A percentile compares a stretch with the other conserved stretches of the same genome.
Evolutionary conservation across 2,888 invertebrate genomes (phyloP).

Genomic region (Baronia brevicornis): DNA sequence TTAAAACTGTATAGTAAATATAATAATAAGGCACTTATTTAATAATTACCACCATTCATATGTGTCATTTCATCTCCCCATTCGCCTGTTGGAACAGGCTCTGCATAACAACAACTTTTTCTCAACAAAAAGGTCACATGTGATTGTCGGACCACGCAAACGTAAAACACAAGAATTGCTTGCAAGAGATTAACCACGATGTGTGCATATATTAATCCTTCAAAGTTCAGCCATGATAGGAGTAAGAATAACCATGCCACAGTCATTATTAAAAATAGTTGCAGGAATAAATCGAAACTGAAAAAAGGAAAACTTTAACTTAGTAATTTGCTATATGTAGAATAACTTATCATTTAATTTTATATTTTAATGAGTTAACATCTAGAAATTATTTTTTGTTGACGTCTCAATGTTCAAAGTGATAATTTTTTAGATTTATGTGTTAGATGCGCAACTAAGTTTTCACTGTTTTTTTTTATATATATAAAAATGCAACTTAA

Average conservation of each 20-base stretch:
- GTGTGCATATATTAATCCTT: conserved; percentile 83
- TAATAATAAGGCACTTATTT: conserved; percentile 13
- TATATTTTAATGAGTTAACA: too few relatives aligned
- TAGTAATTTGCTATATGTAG: conserved; percentile 1
- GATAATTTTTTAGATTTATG: too few relatives aligned
- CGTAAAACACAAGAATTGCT: conserved; percentile 83
- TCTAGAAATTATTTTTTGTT: too few relatives aligned
- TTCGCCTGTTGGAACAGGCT: conserved; percentile 83
- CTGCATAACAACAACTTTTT: conserved; percentile 87
- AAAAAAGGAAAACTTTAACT: conserved; percentile 38
- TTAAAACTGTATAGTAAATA: conserved; percentile 3
- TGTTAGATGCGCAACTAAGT: too few relatives aligned
- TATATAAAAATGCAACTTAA: too few relatives aligned
- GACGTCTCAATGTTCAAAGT: too few relatives aligned
- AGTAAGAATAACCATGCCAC: conserved; percentile 85
- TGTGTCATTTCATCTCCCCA: conserved; percentile 94
- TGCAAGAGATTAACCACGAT: conserved; percentile 85
- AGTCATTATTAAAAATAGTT: conserved; percentile 84
- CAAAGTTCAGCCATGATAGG: conserved; percentile 83
- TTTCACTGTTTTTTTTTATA: too few relatives aligned
- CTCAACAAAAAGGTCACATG: conserved; percentile 86
- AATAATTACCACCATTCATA: conserved; percentile 81
- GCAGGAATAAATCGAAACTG: conserved; percentile 87
- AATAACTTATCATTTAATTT: too few relatives aligned
- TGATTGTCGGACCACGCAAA: conserved; percentile 85